Base-by-base conservation (phyloP, 2,888 invertebrate species). In the Dermolepida albohirtum region DNA sequence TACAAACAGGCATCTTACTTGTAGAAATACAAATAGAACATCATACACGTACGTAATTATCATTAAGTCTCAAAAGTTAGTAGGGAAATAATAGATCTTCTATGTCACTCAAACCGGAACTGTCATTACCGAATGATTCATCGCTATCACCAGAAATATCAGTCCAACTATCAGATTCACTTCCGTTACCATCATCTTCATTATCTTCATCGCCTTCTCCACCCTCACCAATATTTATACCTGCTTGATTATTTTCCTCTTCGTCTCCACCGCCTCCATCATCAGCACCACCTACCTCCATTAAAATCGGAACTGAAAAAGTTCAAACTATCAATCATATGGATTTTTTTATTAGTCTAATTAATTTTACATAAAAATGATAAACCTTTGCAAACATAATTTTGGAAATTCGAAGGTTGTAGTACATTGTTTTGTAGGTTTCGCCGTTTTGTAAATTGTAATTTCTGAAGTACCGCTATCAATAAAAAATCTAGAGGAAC, bases 151-250 rank as follows among this genome's bases (percentile, higher is more conserved):
- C 73, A 8, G 74, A 74, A 40, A 74, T 64, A 29, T 75, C 75
- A 41, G 74, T 74, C 75, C 75, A 75, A 68, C 73, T 74, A 11
- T 72, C 71, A 62, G 69, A 72, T 12, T 70, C 70, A 50, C 67
- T 70, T 49, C 69, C 70, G 67, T 64, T 70, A 40, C 73, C 73
- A 44, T 70, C 72, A 44, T 69, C 72, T 17, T 69, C 70, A 22
- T 71, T 70, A 27, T 64, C 64, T 12, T 67, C 64, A 29, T 70
- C 69, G n/a, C 70, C 70, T 2, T 67, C 72, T 7, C 67, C 69
- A 16, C 68, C 73, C 8, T 73, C 73, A 47, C 72, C 73, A 59
- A 74, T 71, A 64, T 70, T 66, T 14, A 72, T 73, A 43, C 54
- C 70, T 41, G 67, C 69, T 12, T 75, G 73, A 59, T 66, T 71